A percentile compares a stretch with the other conserved stretches of the same genome.
phyloP scores from a whole-genome alignment of 2,888 invertebrate species.

The Drepana falcataria region DNA sequence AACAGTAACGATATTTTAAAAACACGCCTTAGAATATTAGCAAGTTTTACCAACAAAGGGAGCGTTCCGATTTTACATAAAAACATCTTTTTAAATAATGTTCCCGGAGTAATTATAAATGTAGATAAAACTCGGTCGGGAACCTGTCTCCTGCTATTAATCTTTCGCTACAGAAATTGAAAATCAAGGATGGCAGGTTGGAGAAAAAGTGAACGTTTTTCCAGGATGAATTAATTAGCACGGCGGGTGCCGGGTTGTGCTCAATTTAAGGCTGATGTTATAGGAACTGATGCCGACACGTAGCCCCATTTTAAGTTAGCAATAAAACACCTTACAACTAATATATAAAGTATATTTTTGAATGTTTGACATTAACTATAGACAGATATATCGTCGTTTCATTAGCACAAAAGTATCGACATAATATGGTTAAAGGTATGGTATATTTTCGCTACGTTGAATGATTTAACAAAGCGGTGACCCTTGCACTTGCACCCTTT shows the following conservation, averaged over 20 bases:
- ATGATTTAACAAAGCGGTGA: too few species aligned
- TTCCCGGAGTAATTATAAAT: conserved; percentile 38
- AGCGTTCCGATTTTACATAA: conserved; percentile 23
- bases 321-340: too few species aligned
- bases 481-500: too few species aligned
- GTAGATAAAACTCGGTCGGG: conserved; percentile 37
- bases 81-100: conserved; percentile 33
- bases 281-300: too few species aligned
- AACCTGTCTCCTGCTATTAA: conserved; percentile 51
- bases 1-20: conserved; percentile 22
- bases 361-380: too few species aligned
- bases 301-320: too few species aligned
- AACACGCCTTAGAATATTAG: conserved; percentile 16
- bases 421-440: too few species aligned
- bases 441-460: too few species aligned
- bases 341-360: too few species aligned
- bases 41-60: conserved; percentile 15
- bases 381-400: too few species aligned
- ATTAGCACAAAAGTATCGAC: too few species aligned
- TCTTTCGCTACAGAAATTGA: conserved; percentile 56
- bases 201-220: conserved; percentile 44
- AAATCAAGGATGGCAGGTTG: conserved; percentile 52
- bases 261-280: conserved; percentile 36
- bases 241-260: conserved; percentile 31
- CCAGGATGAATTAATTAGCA: conserved; percentile 56